Percentiles rank a stretch among this genome's conserved stretches.
These are phyloP conservation scores for Simalia tracyae DNA, from an alignment of 2,797 vertebrate species.

Conservation along the genomic window DNA sequence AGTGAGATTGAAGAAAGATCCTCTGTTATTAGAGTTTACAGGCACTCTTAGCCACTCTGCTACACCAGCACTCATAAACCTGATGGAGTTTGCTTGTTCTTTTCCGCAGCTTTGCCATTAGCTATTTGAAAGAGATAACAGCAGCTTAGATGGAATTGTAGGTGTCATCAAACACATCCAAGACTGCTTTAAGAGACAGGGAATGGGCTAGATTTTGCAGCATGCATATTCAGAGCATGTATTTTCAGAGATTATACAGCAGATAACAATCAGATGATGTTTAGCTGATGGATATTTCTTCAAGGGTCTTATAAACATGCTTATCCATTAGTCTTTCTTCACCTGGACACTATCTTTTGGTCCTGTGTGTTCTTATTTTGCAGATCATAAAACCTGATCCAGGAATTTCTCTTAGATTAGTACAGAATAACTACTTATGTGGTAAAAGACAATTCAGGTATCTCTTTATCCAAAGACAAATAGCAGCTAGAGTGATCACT, in stretches of 20 bases:
- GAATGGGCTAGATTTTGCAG: slow-evolving; percentile 2
- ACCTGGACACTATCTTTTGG: not conserved
- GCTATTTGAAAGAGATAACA: slow-evolving; percentile 3
- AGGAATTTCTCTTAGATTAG: not conserved
- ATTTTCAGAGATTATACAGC: not conserved
- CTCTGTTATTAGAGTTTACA: not conserved
- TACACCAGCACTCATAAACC: not conserved
- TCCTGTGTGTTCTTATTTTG: not conserved
- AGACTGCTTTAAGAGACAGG: not conserved
- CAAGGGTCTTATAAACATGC: not conserved
- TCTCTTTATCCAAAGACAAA: not conserved
- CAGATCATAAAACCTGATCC: not conserved
- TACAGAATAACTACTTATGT: not conserved
- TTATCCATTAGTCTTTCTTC: not conserved
- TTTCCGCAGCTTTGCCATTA: not conserved
- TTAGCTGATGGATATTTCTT: slow-evolving; percentile 1
- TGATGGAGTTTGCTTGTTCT: not conserved
- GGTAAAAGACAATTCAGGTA: not conserved
- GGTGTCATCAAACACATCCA: slow-evolving; percentile 2
- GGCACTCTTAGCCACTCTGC: not conserved
- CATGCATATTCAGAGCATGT: not conserved
- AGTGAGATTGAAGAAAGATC: not conserved
- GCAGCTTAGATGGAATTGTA: slow-evolving; percentile 11
- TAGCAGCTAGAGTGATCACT: not conserved
- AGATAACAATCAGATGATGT: not conserved